Percentiles rank a stretch among this genome's conserved stretches.
phyloP scores from a whole-genome alignment of 1,140 invertebrate species.

The Ips nitidus region DNA sequence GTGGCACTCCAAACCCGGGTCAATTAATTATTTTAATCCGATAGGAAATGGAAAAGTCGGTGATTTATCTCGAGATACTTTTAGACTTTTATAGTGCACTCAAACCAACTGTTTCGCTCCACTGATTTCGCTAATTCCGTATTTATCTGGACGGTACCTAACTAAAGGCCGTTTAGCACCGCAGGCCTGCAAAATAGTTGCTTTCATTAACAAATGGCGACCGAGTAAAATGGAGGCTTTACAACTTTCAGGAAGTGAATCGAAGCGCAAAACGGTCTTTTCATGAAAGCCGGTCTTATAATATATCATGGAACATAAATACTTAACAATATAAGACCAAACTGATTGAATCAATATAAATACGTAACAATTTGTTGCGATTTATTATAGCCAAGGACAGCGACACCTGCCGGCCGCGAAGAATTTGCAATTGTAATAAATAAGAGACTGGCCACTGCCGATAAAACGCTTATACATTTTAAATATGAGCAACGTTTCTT shows the following conservation, averaged over 20 bases:
- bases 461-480: slow-evolving; percentile 3
- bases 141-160: slow-evolving; percentile 5
- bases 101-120: slow-evolving; percentile 16
- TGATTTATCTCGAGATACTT: slow-evolving; percentile 16
- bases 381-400: slow-evolving; percentile 5
- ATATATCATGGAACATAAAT: background rate
- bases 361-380: slow-evolving; percentile 2
- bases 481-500: slow-evolving; percentile 2
- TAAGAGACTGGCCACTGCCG: background rate
- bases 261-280: background rate
- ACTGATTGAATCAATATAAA: slow-evolving; percentile 2
- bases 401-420: slow-evolving; percentile 2
- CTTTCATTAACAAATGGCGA: background rate
- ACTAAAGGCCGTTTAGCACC: background rate
- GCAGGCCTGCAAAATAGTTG: background rate
- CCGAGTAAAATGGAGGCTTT: background rate
- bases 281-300: background rate
- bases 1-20: slow-evolving; percentile 10
- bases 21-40: slow-evolving; percentile 25
- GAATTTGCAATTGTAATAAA: slow-evolving; percentile 8
- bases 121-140: slow-evolving; percentile 9
- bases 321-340: background rate
- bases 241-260: background rate
- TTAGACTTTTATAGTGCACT: slow-evolving; percentile 21
- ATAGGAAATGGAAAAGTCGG: slow-evolving; percentile 23